Conservation (phyloP, 2,113 vertebrate genomes). For the Rousettus leschenaultii region DNA sequence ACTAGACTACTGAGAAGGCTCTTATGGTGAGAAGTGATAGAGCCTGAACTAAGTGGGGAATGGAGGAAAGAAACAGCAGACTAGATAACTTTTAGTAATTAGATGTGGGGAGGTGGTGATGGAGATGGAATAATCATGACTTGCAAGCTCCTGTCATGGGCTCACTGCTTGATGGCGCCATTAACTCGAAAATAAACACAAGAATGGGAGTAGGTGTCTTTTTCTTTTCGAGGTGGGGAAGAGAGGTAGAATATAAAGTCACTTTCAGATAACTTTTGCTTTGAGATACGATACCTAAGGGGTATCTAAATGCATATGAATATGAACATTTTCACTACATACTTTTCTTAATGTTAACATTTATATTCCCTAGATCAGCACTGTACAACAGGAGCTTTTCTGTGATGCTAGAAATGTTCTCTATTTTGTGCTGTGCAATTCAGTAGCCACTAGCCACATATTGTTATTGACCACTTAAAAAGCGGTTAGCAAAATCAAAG, state of each 20-base stretch:
- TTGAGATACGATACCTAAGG: neutral
- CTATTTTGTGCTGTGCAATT: neutral
- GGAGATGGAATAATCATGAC: neutral
- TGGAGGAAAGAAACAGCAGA: neutral
- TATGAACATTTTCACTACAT: neutral
- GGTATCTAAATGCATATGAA: neutral
- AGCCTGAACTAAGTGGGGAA: too few species aligned
- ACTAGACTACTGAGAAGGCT: neutral
- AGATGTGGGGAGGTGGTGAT: neutral
- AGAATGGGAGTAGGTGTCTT: neutral
- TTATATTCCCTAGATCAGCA: neutral
- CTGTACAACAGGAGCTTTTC: neutral
- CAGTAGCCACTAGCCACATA: neutral
- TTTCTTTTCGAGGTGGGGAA: neutral
- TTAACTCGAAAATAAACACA: neutral
- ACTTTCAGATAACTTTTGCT: neutral
- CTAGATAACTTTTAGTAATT: neutral
- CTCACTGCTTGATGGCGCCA: neutral
- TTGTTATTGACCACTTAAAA: neutral
- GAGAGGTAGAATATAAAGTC: neutral
- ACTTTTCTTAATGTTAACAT: neutral
- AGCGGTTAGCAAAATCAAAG: neutral
- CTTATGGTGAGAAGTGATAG: neutral
- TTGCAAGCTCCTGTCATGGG: neutral
- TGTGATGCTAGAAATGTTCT: neutral